Base-by-base conservation (phyloP, 2,797 vertebrate species). In the Syngnathus acus region DNA sequence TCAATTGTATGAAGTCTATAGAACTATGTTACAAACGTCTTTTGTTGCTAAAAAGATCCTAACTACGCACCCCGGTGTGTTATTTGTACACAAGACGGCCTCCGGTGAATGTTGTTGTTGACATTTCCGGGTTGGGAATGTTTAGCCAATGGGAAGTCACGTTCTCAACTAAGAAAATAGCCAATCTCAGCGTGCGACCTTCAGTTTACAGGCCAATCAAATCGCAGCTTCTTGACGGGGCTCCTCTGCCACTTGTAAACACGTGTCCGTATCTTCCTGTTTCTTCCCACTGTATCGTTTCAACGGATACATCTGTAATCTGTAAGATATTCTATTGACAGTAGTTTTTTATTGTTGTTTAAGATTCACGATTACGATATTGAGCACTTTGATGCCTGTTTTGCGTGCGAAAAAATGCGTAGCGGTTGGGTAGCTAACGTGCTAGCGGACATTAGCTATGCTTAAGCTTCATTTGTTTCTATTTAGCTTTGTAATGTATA, bases 181-280 rank as follows among this genome's bases (percentile, higher is more conserved):
- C 60, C 42, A 45, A 45, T 62, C 42, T 26, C 11, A 45, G 13
- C 9, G 5, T 1, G 9, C 0, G 0, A 1, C 1, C 37, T 79
- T 85, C 82, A 81, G 38, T 65, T 59, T 66, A 68, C 2, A 0
- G 14, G 21, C 88, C 87, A 88, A 89, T 84, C 74, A 79, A 9
- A 68, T 0, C n/a, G 0, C 7, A 8, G 7, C 6, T 1, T 82
- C 14, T 74, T 78, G 39, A 62, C 19, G 0, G 0, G 6, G 60
- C 42, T 59, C 37, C 19, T 58, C 7, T 7, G 38, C n/a, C 0
- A 5, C 68, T 67, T 64, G 77, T 85, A 80, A 75, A 82, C 86
- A 84, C 82, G 88, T 83, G 74, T 43, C 58, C 11, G 74, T n/a
- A 37, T 2, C 64, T 23, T 51, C 38, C 8, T 19, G 50, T 45